Conservation (phyloP, 1,140 invertebrate species). For the Drosophila funebris region DNA sequence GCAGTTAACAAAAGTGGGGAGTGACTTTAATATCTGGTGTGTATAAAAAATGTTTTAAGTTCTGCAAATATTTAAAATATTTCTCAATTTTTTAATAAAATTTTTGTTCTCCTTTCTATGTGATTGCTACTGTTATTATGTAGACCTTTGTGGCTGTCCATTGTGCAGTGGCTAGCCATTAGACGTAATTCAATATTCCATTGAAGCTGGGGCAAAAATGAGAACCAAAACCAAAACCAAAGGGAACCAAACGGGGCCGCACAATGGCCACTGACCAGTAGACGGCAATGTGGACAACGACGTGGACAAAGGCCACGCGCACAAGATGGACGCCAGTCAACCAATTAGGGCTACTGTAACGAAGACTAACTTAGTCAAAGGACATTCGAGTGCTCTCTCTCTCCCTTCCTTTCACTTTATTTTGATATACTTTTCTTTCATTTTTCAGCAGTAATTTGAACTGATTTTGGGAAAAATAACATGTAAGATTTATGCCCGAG, state of each 20-base stretch:
- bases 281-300: constrained; percentile 13
- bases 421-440: constrained; percentile 20
- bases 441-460: constrained; percentile 61
- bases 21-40: constrained; percentile 33
- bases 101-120: constrained; percentile 11
- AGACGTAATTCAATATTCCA: constrained; percentile 77
- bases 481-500: no score
- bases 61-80: constrained; percentile 71
- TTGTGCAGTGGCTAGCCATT: constrained; percentile 59
- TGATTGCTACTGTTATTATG: constrained; percentile 31
- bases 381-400: constrained; percentile 13
- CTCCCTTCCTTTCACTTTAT: not conserved
- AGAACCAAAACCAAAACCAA: constrained; percentile 13
- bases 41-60: constrained; percentile 52
- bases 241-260: constrained; percentile 6
- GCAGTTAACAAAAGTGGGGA: not conserved
- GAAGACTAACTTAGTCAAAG: constrained; percentile 44
- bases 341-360: constrained; percentile 50
- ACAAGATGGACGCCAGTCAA: constrained; percentile 36
- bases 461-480: constrained; percentile 37
- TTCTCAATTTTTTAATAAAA: constrained; percentile 54
- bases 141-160: constrained; percentile 43
- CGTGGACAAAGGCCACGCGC: constrained; percentile 22
- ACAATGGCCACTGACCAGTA: constrained; percentile 22
- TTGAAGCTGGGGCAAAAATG: constrained; percentile 41